Percentiles rank a stretch among this genome's conserved stretches.
Evolutionary conservation across 2,113 vertebrate genomes (phyloP).

Genomic region (Xenopus laevis): DNA sequence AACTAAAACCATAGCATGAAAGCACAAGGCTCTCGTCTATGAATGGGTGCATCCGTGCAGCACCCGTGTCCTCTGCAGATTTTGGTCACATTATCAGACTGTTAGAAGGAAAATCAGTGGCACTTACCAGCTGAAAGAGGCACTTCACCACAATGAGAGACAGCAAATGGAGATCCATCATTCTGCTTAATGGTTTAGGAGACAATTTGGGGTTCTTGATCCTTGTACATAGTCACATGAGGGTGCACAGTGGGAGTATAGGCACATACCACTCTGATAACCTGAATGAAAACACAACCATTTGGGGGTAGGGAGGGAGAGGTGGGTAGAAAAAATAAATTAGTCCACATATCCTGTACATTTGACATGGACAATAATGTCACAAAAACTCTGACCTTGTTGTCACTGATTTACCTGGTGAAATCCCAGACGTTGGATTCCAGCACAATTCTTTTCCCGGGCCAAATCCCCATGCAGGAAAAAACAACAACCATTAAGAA

Average conservation of each 20-base stretch:
- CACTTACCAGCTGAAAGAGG: conserved; percentile 85
- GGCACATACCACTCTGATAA: conserved; percentile 57
- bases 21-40: too few relatives aligned
- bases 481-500: background rate
- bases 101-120: background rate
- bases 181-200: conserved; percentile 69
- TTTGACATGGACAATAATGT: background rate
- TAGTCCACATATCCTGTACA: background rate
- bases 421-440: conserved; percentile 4
- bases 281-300: conserved; percentile 53
- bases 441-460: background rate
- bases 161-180: conserved; percentile 75
- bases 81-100: too few relatives aligned
- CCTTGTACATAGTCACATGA: conserved; percentile 72
- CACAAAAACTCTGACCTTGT: background rate
- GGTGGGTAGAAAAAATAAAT: too few relatives aligned
- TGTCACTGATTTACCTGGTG: conserved; percentile 10
- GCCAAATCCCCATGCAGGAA: conserved; percentile 19
- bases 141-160: conserved; percentile 73
- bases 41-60: too few relatives aligned
- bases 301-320: too few relatives aligned
- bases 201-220: conserved; percentile 62
- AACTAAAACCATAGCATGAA: too few relatives aligned
- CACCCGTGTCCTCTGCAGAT: too few relatives aligned
- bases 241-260: conserved; percentile 50